These are phyloP conservation scores for Sarcophilus harrisii DNA, from an alignment of 2,797 vertebrate genomes.

Conservation along the genomic window DNA sequence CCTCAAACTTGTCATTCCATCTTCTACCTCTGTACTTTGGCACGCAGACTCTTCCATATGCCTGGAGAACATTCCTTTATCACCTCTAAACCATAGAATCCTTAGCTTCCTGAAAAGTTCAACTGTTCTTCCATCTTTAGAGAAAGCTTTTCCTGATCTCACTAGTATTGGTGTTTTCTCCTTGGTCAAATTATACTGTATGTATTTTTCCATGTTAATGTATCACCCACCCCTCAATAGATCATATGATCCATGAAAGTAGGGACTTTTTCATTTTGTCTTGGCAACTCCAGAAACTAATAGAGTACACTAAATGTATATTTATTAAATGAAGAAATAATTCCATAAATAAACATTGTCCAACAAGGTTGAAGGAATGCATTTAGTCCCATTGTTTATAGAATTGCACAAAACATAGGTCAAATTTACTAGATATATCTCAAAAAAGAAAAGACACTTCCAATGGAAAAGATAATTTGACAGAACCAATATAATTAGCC, in stretches of 20 bases:
- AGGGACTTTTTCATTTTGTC: not conserved
- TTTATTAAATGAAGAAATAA: not conserved
- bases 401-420: not conserved
- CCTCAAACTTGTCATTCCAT: not conserved
- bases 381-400: not conserved
- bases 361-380: not conserved
- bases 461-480: not conserved
- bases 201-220: not conserved
- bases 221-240: not conserved
- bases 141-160: not conserved
- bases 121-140: not conserved
- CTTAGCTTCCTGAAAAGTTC: not conserved
- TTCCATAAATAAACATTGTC: not conserved
- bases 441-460: not conserved
- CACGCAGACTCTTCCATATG: not conserved
- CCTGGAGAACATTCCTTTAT: not conserved
- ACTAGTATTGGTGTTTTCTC: not conserved
- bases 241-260: not conserved
- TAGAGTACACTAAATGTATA: not conserved
- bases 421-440: not conserved
- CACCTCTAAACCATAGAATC: not conserved
- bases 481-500: not conserved
- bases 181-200: not conserved
- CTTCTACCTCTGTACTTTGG: not conserved
- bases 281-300: not conserved